A percentile compares a stretch with the other conserved stretches of the same genome.
phyloP scores from a whole-genome alignment of 2,888 invertebrate genomes.

The Tanytarsus gracilentus region DNA sequence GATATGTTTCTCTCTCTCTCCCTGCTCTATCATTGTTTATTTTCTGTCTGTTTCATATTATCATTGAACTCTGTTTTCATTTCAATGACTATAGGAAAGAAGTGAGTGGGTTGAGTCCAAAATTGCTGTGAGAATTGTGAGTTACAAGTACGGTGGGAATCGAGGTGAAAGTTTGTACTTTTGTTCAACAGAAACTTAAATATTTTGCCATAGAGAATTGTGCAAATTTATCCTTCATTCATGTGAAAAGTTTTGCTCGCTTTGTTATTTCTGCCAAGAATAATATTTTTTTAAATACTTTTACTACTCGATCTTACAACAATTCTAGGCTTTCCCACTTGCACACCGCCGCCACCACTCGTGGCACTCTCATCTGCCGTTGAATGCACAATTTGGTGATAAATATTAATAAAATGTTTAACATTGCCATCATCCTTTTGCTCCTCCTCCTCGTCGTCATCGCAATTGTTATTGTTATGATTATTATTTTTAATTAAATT shows the following conservation, averaged over 20 bases:
- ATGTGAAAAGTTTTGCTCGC: too few relatives aligned
- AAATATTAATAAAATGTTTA: conserved; percentile 33
- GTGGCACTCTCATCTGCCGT: background rate
- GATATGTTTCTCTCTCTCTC: background rate
- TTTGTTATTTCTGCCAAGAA: background rate
- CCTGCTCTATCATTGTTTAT: conserved; percentile 12
- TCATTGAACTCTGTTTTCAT: background rate
- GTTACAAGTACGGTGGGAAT: too few relatives aligned
- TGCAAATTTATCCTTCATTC: too few relatives aligned
- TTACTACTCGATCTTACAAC: too few relatives aligned
- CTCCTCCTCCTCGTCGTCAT: background rate
- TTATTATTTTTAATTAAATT: conserved; percentile 20
- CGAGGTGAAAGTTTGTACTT: too few relatives aligned
- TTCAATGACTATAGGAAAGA: too few relatives aligned
- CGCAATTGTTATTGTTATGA: background rate
- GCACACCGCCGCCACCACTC: too few relatives aligned
- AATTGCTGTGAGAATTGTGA: too few relatives aligned
- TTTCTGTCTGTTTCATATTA: background rate
- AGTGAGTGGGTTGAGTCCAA: too few relatives aligned
- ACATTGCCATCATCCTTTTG: background rate
- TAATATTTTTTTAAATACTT: background rate
- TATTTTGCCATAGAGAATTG: too few relatives aligned
- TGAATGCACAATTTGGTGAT: conserved; percentile 31
- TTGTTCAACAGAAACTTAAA: too few relatives aligned
- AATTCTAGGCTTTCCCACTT: too few relatives aligned